These are phyloP conservation scores for Fregata magnificens DNA, from an alignment of 2,113 vertebrate genomes.

Conservation along the genomic window DNA sequence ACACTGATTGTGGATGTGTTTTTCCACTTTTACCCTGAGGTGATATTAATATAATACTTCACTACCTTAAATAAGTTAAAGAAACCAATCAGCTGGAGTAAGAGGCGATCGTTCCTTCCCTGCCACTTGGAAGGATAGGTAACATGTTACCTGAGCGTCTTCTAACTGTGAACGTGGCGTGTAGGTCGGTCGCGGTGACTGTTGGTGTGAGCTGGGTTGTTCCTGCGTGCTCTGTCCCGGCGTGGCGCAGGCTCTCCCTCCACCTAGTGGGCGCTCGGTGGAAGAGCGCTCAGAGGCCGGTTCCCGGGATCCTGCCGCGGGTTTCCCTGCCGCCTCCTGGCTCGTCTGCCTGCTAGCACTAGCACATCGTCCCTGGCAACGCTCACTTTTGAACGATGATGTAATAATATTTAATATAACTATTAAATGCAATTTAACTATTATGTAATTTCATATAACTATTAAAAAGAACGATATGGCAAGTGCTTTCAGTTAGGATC, in stretches of 20 bases:
- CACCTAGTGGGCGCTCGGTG: rapidly evolving
- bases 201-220: no score
- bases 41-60: not conserved
- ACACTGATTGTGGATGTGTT: not conserved
- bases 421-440: not conserved
- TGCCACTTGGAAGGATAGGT: not conserved
- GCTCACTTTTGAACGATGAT: not conserved
- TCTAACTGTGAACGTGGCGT: rapidly evolving
- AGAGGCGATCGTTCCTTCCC: not conserved
- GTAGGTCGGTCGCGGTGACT: not conserved
- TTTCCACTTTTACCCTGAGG: not conserved
- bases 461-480: rapidly evolving
- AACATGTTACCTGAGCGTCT: no score
- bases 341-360: not conserved
- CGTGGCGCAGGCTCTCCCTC: rapidly evolving
- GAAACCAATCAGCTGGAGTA: not conserved
- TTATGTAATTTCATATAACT: not conserved
- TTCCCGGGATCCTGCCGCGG: rapidly evolving
- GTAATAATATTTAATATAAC: not conserved
- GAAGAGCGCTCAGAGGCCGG: rapidly evolving
- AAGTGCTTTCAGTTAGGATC: not conserved
- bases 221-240: rapidly evolving
- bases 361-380: rapidly evolving
- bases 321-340: not conserved
- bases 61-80: not conserved